Evolutionary conservation across 2,797 vertebrate genomes (phyloP), one percentile per base, ranked within the genome.

Genomic region (Leptatherina wallacei): DNA sequence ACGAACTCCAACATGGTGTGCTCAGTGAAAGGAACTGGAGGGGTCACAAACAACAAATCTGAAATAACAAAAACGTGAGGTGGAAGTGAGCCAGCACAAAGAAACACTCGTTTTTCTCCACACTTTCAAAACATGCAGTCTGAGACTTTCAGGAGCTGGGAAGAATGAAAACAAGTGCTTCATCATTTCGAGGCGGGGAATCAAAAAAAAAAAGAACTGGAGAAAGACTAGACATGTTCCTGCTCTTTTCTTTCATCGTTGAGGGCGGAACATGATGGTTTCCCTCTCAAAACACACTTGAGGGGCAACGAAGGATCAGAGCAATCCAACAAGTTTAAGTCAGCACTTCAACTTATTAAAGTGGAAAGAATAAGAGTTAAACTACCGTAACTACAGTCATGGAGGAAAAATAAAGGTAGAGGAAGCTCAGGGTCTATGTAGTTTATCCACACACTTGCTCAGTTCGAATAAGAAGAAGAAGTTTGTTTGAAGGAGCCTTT

Each of bases 131-230:
- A 85, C 72, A 80, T 11, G 57, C 27, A 68, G 58, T 82, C 56
- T 61, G 62, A 77, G 77, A 85, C 79, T 70, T 70, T 71, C 47
- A 68, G 67, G 49, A 79, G 72, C 52, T 40, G 70, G 22, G 38
- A 77, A 69, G 72, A 81, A 74, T 49, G 47, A 81, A 88, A 89
- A 88, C 77, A 81, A 78, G 64, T 69, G 73, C 57, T 80, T 85
- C 61, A 73, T 87, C 73, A 77, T 75, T 60, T 38, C 24, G 49
- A 40, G 71, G 52, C 2, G 30, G 20, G 54, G 47, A 71, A 42
- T 22, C n/a, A n/a, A 16, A 73, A 73, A 76, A 75, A 65, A 65
- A 35, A 35, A 35, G 6, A 0, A 2, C 51, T 47, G 2, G 49
- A 10, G n/a, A 44, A 44, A 73, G 54, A 56, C 51, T 16, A 69